Evolutionary conservation across 2,113 vertebrate genomes (phyloP).

Genomic region (Thinocorus orbignyianus): DNA sequence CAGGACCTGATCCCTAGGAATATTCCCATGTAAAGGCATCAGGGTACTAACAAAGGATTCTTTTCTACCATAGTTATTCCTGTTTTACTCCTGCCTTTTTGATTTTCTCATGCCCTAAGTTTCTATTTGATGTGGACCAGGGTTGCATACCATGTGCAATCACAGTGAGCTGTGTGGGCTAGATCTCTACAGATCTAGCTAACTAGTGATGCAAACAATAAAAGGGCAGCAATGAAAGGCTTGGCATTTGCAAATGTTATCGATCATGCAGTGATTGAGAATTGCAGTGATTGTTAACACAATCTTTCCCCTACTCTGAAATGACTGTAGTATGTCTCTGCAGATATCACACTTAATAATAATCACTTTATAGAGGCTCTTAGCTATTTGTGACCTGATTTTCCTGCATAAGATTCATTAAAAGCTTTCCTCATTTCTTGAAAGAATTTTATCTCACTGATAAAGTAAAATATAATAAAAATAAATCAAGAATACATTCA

Average conservation of each 20-base stretch:
- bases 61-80: background rate
- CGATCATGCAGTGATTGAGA: background rate
- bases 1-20: background rate
- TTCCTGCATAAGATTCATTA: background rate
- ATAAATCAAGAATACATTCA: background rate
- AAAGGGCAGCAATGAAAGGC: background rate
- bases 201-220: background rate
- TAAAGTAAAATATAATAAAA: background rate
- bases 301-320: background rate
- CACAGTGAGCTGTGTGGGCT: background rate
- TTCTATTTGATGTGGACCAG: background rate
- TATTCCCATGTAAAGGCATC: background rate
- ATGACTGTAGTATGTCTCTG: background rate
- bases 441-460: background rate
- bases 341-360: background rate
- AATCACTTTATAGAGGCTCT: background rate
- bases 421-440: background rate
- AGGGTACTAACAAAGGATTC: background rate
- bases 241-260: background rate
- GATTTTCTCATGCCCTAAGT: background rate
- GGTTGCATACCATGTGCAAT: accelerated
- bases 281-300: background rate
- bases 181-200: background rate
- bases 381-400: background rate
- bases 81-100: background rate